Percentiles rank a stretch among this genome's conserved stretches.
phyloP scores from a whole-genome alignment of 92 coral and sea anemone species.

The Zoanthus gigantus region DNA sequence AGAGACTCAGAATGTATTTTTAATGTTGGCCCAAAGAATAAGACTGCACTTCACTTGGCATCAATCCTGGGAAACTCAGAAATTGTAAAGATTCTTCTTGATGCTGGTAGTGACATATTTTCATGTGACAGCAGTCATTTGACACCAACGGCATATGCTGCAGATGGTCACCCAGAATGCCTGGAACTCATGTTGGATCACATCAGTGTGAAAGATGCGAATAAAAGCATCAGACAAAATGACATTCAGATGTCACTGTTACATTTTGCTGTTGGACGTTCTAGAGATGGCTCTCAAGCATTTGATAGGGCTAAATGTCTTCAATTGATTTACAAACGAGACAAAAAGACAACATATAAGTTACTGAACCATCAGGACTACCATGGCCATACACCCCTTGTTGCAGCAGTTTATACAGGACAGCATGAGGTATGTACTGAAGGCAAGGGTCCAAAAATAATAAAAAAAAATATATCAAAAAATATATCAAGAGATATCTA shows the following conservation, averaged over 20 bases:
- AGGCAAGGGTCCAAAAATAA: too few relatives aligned
- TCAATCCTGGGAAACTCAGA: slow-evolving; percentile 72
- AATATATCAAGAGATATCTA: too few relatives aligned
- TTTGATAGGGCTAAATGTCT: slow-evolving; percentile 68
- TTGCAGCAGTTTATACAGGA: slow-evolving; percentile 82
- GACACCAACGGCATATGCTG: slow-evolving; percentile 87
- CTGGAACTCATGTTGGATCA: slow-evolving; percentile 65
- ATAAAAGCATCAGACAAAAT: slow-evolving; percentile 54
- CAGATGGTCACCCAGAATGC: slow-evolving; percentile 85
- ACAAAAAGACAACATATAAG: slow-evolving; percentile 59
- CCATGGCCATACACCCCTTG: slow-evolving; percentile 71
- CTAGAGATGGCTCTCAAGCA: slow-evolving; percentile 61
- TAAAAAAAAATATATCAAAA: too few relatives aligned
- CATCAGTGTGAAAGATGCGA: slow-evolving; percentile 58
- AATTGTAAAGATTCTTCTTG: slow-evolving; percentile 73
- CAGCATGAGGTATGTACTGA: slow-evolving; percentile 78
- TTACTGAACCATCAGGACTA: slow-evolving; percentile 71
- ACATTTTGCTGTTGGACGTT: slow-evolving; percentile 81
- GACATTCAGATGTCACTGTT: slow-evolving; percentile 70
- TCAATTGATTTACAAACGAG: slow-evolving; percentile 75
- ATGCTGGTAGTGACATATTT: slow-evolving; percentile 72
- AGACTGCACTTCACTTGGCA: slow-evolving; percentile 86
- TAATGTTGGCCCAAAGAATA: slow-evolving; percentile 75
- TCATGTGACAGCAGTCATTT: slow-evolving; percentile 77
- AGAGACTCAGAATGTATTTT: slow-evolving; percentile 63